Evolutionary conservation across 1,140 invertebrate genomes (phyloP).

Genomic region (Lysiphlebus fabarum): DNA sequence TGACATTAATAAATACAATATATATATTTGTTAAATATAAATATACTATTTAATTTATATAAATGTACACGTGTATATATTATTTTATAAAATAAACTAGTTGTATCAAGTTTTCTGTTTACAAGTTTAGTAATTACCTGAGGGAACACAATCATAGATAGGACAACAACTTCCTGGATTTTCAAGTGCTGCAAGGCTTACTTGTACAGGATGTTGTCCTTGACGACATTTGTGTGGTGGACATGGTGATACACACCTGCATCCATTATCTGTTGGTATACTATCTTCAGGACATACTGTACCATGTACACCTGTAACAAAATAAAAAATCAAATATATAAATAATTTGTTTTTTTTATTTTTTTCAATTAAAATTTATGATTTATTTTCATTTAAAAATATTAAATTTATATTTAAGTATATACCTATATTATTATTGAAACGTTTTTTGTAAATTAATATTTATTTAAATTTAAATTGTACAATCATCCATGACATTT

Average conservation of each 20-base stretch:
- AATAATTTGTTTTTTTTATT: too few relatives aligned
- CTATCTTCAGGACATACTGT: conserved; percentile 45
- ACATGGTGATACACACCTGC: conserved; percentile 45
- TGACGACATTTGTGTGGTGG: conserved; percentile 38
- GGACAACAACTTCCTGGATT: conserved; percentile 45
- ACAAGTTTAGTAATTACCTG: conserved; percentile 39
- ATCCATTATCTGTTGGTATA: conserved; percentile 42
- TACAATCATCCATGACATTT: too few relatives aligned
- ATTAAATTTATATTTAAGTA: not conserved
- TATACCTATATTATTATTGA: too few relatives aligned
- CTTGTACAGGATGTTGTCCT: conserved; percentile 38
- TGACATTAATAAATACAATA: too few relatives aligned
- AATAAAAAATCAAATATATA: conserved; percentile 3
- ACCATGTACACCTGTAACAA: conserved; percentile 30
- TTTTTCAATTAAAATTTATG: too few relatives aligned
- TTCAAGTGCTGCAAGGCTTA: conserved; percentile 35
- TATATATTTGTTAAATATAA: too few relatives aligned
- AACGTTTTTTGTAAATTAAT: not conserved
- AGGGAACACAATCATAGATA: conserved; percentile 43
- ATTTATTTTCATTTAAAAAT: not conserved
- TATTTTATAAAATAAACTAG: conserved; percentile 17
- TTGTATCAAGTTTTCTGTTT: too few relatives aligned
- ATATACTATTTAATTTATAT: too few relatives aligned
- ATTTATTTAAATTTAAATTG: too few relatives aligned
- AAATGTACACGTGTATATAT: too few relatives aligned